Evolutionary conservation across 2,113 vertebrate species (phyloP).

Genomic region (Pelecanoides urinatrix): DNA sequence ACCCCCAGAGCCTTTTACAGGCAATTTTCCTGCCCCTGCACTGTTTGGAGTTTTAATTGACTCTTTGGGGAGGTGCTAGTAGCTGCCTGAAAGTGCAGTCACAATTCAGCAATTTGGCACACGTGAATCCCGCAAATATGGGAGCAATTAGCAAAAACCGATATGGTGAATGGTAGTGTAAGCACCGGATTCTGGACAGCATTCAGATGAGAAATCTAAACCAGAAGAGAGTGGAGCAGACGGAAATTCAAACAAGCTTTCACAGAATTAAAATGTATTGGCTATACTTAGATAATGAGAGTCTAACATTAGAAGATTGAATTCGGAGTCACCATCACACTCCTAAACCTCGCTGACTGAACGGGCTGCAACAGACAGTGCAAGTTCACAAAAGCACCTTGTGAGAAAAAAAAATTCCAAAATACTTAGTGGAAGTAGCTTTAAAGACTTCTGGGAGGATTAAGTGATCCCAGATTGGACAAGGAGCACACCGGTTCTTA

Average conservation of each 20-base stretch:
- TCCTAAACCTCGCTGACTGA: background rate
- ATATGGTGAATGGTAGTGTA: constrained; percentile 49
- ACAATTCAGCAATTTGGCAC: constrained; percentile 37
- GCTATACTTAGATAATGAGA: constrained; percentile 22
- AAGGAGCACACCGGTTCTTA: background rate
- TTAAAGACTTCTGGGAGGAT: background rate
- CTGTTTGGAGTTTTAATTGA: constrained; percentile 47
- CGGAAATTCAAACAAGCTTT: constrained; percentile 55
- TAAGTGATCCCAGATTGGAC: background rate
- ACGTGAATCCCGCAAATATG: constrained; percentile 44
- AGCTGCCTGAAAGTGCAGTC: constrained; percentile 14
- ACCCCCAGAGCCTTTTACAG: constrained; percentile 10
- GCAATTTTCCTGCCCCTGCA: constrained; percentile 22
- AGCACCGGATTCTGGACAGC: constrained; percentile 40
- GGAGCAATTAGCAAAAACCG: constrained; percentile 65
- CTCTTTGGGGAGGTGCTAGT: constrained; percentile 41
- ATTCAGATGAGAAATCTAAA: constrained; percentile 48
- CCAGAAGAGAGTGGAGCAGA: constrained; percentile 7
- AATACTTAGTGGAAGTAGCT: background rate
- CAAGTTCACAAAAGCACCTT: constrained; percentile 8
- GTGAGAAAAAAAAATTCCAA: background rate
- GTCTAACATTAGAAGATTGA: constrained; percentile 21
- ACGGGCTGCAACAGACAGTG: background rate
- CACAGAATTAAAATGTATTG: background rate
- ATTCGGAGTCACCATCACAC: background rate